phyloP scores from a whole-genome alignment of 2,888 invertebrate species.

The Craniophora ligustri region DNA sequence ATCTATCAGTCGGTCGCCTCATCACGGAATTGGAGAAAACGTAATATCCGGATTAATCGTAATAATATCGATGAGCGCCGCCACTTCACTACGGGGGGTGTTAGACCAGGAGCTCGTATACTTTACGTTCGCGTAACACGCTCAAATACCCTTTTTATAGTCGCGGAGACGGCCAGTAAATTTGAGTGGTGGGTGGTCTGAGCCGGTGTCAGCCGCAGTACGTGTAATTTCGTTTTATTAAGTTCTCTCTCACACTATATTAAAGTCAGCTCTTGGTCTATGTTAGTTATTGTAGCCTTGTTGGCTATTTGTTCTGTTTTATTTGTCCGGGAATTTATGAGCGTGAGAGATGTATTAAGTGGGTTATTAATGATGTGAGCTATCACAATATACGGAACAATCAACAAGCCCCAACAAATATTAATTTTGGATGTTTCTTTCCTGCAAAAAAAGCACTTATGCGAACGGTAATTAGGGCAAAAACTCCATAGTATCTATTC shows the following conservation, averaged over 20 bases:
- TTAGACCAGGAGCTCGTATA: slow-evolving; percentile 53
- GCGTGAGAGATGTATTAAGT: slow-evolving; percentile 2
- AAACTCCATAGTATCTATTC: too few species aligned
- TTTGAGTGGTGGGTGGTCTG: slow-evolving; percentile 71
- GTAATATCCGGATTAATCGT: neutral
- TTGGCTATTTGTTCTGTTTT: slow-evolving; percentile 14
- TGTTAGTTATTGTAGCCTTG: slow-evolving; percentile 52
- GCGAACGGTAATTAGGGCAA: too few species aligned
- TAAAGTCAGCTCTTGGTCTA: slow-evolving; percentile 55
- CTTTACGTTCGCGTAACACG: slow-evolving; percentile 67
- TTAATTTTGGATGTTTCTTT: neutral
- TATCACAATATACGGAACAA: neutral
- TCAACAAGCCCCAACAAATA: neutral
- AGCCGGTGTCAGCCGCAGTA: slow-evolving; percentile 65
- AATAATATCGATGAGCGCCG: slow-evolving; percentile 18
- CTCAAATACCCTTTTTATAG: slow-evolving; percentile 75
- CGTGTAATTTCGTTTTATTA: slow-evolving; percentile 80
- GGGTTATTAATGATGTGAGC: slow-evolving; percentile 8
- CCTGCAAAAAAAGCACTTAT: too few species aligned
- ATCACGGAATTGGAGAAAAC: neutral
- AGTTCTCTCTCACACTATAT: slow-evolving; percentile 67
- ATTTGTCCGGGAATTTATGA: neutral
- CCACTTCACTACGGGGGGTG: slow-evolving; percentile 36
- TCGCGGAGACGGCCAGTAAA: slow-evolving; percentile 73
- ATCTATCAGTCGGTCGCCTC: neutral